phyloP scores from a whole-genome alignment of 2,888 invertebrate species.

The Automeris io region DNA sequence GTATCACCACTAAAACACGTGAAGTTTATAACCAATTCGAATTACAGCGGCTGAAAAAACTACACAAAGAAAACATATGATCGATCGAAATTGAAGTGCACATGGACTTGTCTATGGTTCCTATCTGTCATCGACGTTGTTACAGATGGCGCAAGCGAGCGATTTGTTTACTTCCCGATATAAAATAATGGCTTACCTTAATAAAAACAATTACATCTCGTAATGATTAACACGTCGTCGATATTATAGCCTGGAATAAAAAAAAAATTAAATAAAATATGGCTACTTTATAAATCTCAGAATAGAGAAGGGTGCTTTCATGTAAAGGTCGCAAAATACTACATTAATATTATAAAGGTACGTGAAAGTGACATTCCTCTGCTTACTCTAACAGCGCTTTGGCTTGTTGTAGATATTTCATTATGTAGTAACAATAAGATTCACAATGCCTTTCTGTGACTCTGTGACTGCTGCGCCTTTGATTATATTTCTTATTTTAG shows the following conservation, averaged over 20 bases:
- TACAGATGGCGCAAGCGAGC: slow-evolving; percentile 1
- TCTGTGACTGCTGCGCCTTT: too few species aligned
- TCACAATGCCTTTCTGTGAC: too few species aligned
- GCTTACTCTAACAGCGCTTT: too few species aligned
- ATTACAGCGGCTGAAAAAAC: slow-evolving; percentile 74
- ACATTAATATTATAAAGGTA: too few species aligned
- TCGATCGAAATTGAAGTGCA: slow-evolving; percentile 74
- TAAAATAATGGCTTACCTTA: slow-evolving; percentile 1
- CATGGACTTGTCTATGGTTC: slow-evolving; percentile 66
- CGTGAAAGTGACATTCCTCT: too few species aligned
- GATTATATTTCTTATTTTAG: too few species aligned
- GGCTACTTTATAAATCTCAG: too few species aligned
- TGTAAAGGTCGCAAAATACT: too few species aligned
- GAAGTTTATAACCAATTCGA: slow-evolving; percentile 65
- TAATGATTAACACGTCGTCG: slow-evolving; percentile 13
- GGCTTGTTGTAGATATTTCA: too few species aligned
- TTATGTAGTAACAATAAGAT: too few species aligned
- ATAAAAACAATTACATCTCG: slow-evolving; percentile 3
- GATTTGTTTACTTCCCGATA: background rate
- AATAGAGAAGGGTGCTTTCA: too few species aligned
- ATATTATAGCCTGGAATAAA: slow-evolving; percentile 38
- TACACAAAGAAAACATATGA: slow-evolving; percentile 78
- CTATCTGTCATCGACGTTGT: slow-evolving; percentile 31
- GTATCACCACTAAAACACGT: slow-evolving; percentile 26
- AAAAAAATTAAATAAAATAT: slow-evolving; percentile 4